Evolutionary conservation across 2,113 vertebrate species (phyloP).

Genomic region (Xyrauchen texanus): DNA sequence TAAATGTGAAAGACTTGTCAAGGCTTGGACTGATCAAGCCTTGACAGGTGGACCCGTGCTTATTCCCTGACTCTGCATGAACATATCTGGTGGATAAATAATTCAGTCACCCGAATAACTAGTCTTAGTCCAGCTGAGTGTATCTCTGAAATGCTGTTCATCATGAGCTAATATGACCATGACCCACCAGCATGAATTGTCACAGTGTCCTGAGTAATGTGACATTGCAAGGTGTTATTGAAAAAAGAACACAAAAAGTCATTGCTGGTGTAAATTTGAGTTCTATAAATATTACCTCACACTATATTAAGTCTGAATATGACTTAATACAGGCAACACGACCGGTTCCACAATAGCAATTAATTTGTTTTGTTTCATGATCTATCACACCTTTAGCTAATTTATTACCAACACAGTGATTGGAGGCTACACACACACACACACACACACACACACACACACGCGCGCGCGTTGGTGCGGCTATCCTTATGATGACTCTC

Average conservation of each 20-base stretch:
- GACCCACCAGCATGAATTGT: neutral
- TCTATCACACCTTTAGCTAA: conserved; percentile 41
- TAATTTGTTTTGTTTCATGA: conserved; percentile 43
- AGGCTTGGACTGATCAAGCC: neutral
- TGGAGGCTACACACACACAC: conserved; percentile 23
- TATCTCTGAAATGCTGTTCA: neutral
- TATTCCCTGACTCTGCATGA: neutral
- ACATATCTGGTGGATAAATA: neutral
- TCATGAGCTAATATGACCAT: neutral
- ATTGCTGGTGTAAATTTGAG: neutral
- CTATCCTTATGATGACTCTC: too few relatives aligned
- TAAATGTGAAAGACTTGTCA: neutral
- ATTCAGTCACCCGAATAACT: neutral
- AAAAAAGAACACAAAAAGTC: conserved; percentile 10
- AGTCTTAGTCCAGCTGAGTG: neutral
- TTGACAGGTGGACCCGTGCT: neutral
- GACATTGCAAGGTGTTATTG: conserved; percentile 6
- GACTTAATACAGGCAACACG: conserved; percentile 28
- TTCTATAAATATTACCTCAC: conserved; percentile 25
- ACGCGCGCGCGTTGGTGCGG: neutral
- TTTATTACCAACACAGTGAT: conserved; percentile 47
- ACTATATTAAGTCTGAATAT: conserved; percentile 2
- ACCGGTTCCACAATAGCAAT: conserved; percentile 29
- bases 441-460: neutral
- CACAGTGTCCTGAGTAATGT: neutral